phyloP scores from a whole-genome alignment of 2,888 invertebrate genomes.

The Cremastinae sp. region DNA sequence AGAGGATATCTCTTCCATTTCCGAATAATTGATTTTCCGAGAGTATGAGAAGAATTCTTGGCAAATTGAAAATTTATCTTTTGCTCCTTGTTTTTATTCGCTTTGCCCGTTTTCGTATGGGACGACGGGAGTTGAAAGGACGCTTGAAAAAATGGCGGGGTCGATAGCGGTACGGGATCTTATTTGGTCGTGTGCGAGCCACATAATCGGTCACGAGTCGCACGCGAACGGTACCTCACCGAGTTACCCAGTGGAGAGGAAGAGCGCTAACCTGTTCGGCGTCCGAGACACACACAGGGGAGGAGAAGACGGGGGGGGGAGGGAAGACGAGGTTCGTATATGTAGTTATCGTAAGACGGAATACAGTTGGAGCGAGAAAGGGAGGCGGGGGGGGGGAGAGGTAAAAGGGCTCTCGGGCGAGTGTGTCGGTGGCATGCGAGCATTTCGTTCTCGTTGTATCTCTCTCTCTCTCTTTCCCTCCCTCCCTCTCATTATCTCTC shows the following conservation, averaged over 20 bases:
- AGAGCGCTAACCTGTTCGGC: constrained; percentile 51
- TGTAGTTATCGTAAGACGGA: constrained; percentile 28
- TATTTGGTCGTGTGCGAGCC: constrained; percentile 42
- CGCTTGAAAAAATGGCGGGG: constrained; percentile 11
- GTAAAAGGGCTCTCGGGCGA: constrained; percentile 39
- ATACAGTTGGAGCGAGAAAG: constrained; percentile 16
- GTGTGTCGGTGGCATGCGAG: constrained; percentile 43
- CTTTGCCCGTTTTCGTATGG: too few relatives aligned
- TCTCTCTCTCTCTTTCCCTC: constrained; percentile 56
- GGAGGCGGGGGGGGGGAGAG: constrained; percentile 17
- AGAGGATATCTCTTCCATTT: not conserved
- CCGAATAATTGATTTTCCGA: constrained; percentile 5
- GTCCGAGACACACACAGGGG: constrained; percentile 33
- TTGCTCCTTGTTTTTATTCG: too few relatives aligned
- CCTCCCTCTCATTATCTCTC: constrained; percentile 57
- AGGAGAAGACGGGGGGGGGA: too few relatives aligned
- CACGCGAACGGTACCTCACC: constrained; percentile 50
- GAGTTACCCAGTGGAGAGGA: constrained; percentile 40
- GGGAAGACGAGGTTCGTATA: constrained; percentile 32
- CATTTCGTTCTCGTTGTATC: too few relatives aligned
- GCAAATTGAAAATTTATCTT: not conserved
- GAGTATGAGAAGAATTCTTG: not conserved
- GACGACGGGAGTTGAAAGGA: too few relatives aligned
- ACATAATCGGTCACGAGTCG: constrained; percentile 59
- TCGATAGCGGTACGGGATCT: constrained; percentile 46